Percentiles rank a stretch among this genome's conserved stretches.
These are phyloP conservation scores for Petrocephalus microphthalmus DNA, from an alignment of 2,113 vertebrate genomes.

Conservation along the genomic window DNA sequence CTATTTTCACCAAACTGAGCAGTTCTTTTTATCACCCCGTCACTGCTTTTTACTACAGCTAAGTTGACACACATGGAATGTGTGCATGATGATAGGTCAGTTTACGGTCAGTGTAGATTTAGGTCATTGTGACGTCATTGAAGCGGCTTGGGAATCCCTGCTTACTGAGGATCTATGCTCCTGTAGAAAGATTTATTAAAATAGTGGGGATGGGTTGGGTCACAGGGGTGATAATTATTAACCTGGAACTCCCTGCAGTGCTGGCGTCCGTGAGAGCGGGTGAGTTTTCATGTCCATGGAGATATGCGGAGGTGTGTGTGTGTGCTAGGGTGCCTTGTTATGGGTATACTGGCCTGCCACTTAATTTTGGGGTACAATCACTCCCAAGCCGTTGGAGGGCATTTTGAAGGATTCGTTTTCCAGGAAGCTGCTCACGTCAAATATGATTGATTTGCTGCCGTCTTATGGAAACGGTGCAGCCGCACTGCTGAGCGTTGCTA, in stretches of 20 bases:
- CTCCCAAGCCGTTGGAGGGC: not conserved
- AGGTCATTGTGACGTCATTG: not conserved
- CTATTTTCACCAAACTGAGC: not conserved
- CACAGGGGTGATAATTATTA: not conserved
- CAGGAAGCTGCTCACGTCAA: not conserved
- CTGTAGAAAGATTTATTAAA: not conserved
- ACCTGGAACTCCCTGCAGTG: not conserved
- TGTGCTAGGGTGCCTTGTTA: not conserved
- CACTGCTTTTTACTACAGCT: not conserved
- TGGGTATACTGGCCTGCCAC: not conserved
- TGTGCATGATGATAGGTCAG: not conserved
- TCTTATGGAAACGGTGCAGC: not conserved
- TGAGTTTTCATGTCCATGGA: not conserved
- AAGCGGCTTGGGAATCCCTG: not conserved
- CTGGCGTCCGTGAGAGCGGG: not conserved
- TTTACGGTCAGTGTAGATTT: not conserved
- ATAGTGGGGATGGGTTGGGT: not conserved
- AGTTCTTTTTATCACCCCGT: not conserved
- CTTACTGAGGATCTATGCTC: not conserved
- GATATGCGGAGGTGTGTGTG: not conserved
- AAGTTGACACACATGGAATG: not conserved
- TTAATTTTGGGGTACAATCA: not conserved
- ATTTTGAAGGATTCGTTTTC: not conserved
- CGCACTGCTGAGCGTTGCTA: not conserved
- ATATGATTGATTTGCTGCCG: not conserved